phyloP scores from a whole-genome alignment of 2,113 vertebrate genomes.

The Caretta caretta region DNA sequence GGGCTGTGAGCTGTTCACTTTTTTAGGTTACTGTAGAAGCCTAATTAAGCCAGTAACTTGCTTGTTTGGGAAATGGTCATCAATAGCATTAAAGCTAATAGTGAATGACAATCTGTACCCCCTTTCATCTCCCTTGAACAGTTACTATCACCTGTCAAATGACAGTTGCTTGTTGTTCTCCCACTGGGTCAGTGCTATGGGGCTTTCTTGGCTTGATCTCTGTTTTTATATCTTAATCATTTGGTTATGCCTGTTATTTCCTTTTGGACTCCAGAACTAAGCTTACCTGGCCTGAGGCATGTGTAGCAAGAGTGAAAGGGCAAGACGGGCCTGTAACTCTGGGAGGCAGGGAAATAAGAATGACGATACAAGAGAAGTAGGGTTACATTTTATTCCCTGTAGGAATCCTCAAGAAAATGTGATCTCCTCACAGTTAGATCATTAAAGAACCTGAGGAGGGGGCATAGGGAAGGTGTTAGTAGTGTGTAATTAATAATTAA shows the following conservation, averaged over 20 bases:
- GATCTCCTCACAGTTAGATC: neutral
- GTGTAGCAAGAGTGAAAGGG: neutral
- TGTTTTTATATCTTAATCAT: neutral
- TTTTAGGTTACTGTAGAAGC: neutral
- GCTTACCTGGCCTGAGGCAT: neutral
- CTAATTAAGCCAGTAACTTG: conserved; percentile 32
- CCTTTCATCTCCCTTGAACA: conserved; percentile 7
- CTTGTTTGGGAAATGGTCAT: neutral
- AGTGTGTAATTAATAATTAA: conserved; percentile 22
- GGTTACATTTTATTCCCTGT: neutral
- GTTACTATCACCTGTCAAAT: conserved; percentile 8
- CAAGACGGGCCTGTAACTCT: neutral
- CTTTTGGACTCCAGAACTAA: neutral
- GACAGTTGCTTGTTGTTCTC: neutral
- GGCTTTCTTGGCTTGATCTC: neutral
- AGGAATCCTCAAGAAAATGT: neutral
- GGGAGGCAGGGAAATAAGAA: neutral
- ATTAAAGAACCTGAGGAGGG: conserved; percentile 29
- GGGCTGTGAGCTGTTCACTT: neutral
- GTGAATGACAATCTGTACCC: neutral
- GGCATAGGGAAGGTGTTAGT: conserved; percentile 8
- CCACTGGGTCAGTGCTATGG: neutral
- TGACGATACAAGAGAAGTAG: neutral
- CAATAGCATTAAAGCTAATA: neutral
- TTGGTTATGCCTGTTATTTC: neutral